Percentiles rank a stretch among this genome's conserved stretches.
phyloP scores from a whole-genome alignment of 2,797 vertebrate genomes.

The Synanceia verrucosa region DNA sequence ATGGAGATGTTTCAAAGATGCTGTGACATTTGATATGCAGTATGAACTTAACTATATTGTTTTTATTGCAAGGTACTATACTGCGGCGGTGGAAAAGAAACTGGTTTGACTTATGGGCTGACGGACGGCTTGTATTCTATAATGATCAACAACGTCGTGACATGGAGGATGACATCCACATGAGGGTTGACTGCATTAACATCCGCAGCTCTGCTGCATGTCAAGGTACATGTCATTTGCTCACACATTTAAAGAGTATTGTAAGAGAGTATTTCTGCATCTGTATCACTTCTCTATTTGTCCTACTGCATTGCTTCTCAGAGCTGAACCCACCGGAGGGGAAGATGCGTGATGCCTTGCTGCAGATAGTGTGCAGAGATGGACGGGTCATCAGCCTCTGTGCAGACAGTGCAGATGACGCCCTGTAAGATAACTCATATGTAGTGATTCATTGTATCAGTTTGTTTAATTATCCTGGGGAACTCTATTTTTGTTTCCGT shows the following conservation, averaged over 20 bases:
- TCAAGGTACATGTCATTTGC: constrained; percentile 80
- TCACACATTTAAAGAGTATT: no score
- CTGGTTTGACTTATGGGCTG: constrained; percentile 97
- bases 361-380: constrained; percentile 94
- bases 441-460: neutral
- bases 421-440: constrained; percentile 87
- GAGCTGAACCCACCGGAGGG: constrained; percentile 93
- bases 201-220: constrained; percentile 88
- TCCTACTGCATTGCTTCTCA: constrained; percentile 46
- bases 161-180: constrained; percentile 93
- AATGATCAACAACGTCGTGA: constrained; percentile 89
- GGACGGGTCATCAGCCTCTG: constrained; percentile 93
- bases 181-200: constrained; percentile 93
- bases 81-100: constrained; percentile 96
- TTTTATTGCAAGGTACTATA: constrained; percentile 87
- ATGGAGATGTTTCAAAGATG: no score
- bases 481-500: neutral
- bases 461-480: neutral
- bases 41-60: neutral
- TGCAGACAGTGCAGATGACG: constrained; percentile 94
- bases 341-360: constrained; percentile 87
- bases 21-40: neutral
- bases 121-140: constrained; percentile 92
- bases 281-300: neutral
- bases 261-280: neutral